Evolutionary conservation across 2,113 vertebrate genomes (phyloP), one percentile per base, ranked within the genome.

Genomic region (Oophaga pumilio): DNA sequence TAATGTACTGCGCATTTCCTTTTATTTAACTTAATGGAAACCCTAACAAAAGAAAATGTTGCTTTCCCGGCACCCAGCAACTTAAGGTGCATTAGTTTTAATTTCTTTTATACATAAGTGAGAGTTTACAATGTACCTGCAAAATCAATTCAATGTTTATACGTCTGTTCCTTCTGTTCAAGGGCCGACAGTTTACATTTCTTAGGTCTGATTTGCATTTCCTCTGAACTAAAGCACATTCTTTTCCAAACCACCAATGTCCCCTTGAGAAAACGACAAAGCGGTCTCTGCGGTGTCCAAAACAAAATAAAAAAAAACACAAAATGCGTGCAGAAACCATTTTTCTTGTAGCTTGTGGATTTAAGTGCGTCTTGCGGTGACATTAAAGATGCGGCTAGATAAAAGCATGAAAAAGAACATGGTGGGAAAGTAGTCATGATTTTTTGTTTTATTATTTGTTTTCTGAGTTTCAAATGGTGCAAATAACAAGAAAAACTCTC

Each of bases 41-140:
- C 33, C 50, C 71, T 3, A 11, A 74, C n/a, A 84, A 84, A 69
- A 52, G 28, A 14, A 50, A 84, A 73, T 18, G 15, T 22, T 73
- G 52, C 33, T 84, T 17, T 69, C 50, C 49, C 13, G 50, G 50
- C 62, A 84, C 82, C 24, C 24, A 56, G 49, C 49, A 73, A 53
- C n/a, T 53, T 20, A 8, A 73, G 33, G 82, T 56, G 66, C 50
- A 56, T 50, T 56, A 73, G 82, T 71, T 84, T 71, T 68, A 71
- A 53, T 84, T 53, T 12, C 13, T 56, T 84, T 49, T 33, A 8
- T 20, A 28, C 53, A 56, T 18, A 56, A 26, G 53, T 74, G 5
- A 84, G 82, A 56, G 50, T 53, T 18, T 84, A n/a, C 22, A 69
- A 53, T 68, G 24, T 53, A 84, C 13, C 20, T 84, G 49, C 26